A percentile compares a stretch with the other conserved stretches of the same genome.
Conservation (phyloP, 2,888 invertebrate genomes). For the Himalopsyche kuldschensis region DNA sequence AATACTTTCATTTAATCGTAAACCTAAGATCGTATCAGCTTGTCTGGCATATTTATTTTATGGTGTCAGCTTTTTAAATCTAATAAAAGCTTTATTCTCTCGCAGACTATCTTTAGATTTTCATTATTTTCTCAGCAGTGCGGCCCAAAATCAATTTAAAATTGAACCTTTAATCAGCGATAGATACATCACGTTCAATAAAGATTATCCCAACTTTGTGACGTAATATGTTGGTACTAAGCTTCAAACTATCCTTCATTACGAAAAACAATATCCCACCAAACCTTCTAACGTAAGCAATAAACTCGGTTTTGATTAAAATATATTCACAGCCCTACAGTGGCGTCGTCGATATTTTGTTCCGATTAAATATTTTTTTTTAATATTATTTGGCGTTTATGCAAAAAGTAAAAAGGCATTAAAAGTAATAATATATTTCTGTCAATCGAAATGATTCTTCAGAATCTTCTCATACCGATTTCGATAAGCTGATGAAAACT, state of each 20-base stretch:
- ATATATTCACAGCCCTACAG: background rate
- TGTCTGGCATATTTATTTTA: background rate
- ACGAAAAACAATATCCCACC: background rate
- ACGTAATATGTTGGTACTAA: background rate
- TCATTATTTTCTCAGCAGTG: background rate
- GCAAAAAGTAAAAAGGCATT: no score
- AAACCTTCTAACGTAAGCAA: background rate
- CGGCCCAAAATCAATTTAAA: background rate
- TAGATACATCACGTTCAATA: slow-evolving; percentile 1
- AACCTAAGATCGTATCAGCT: no score
- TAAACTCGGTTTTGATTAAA: slow-evolving; percentile 1
- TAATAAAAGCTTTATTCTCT: background rate
- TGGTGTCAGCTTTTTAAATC: background rate
- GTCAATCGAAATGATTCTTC: no score
- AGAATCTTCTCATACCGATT: no score
- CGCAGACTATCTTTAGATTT: background rate
- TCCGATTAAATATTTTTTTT: no score
- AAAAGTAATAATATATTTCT: no score
- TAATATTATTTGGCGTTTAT: no score
- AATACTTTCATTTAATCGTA: no score
- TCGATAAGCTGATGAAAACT: no score
- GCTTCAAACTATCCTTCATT: background rate
- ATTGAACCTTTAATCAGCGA: slow-evolving; percentile 1
- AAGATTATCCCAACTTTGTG: slow-evolving; percentile 1
- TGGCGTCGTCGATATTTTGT: background rate